These are phyloP conservation scores for Pachypanchax playfairii DNA, from an alignment of 2,113 vertebrate genomes.

Conservation along the genomic window DNA sequence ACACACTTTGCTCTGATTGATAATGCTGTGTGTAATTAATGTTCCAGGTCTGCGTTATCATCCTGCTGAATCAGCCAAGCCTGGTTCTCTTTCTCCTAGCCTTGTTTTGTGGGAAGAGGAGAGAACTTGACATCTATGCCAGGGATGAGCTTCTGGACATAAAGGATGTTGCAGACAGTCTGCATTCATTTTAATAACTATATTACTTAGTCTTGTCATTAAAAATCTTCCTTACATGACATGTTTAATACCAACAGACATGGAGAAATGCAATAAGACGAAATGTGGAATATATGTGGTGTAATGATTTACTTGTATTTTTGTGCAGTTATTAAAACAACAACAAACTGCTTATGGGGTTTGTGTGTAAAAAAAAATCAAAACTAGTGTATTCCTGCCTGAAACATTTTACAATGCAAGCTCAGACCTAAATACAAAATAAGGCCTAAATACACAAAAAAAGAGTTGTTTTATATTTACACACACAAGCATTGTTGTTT, in stretches of 20 bases:
- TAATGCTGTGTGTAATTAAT: conserved; percentile 76
- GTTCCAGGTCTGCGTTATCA: conserved; percentile 74
- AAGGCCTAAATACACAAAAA: no score
- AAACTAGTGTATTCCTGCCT: no score
- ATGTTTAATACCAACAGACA: conserved; percentile 23
- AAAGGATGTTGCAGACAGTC: conserved; percentile 52
- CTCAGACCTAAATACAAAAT: no score
- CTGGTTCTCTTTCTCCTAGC: conserved; percentile 24
- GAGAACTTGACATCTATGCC: conserved; percentile 38
- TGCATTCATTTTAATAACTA: conserved; percentile 61
- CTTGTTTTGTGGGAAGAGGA: conserved; percentile 11
- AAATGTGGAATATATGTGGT: conserved; percentile 10
- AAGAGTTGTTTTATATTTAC: no score
- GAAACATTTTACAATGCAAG: no score
- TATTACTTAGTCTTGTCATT: conserved; percentile 36
- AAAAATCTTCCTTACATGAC: no score
- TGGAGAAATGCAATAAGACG: conserved; percentile 5
- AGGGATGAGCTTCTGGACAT: conserved; percentile 43
- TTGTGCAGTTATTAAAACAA: conserved; percentile 2
- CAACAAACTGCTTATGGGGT: no score
- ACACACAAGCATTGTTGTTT: no score
- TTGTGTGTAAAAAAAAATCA: conserved; percentile 7
- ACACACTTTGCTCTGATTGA: conserved; percentile 69
- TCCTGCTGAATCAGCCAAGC: conserved; percentile 74
- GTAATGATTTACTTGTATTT: conserved; percentile 32